Evolutionary conservation across 2,797 vertebrate species (phyloP), one percentile per base, ranked within the genome.

Genomic region (Anomalospiza imberbis): DNA sequence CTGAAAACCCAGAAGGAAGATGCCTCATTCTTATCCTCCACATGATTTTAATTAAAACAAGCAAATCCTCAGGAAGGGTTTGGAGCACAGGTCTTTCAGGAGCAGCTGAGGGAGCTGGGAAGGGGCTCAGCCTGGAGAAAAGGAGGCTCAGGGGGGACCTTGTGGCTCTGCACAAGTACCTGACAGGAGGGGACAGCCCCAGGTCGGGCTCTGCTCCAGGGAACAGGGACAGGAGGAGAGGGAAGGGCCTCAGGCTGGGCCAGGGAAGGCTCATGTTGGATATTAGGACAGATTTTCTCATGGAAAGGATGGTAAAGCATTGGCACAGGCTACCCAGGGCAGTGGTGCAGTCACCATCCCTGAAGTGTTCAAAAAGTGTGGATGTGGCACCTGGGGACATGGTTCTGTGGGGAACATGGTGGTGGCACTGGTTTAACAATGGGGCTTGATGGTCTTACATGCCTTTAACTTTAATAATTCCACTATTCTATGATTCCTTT

Each of bases 161-260:
- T 36, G 2, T 28, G 12, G 2, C 18, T 66, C 22, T 74, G 14
- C 26, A 57, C 32, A 40, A 3, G 2, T 40, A n/a, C 53, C 68
- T 67, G 77, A 0, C 29, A 54, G 38, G 76, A 88, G 47, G 31
- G n/a, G 31, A 13, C 31, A 60, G 45, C 24, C 32, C 18, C 66
- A 31, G 63, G 63, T n/a, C 0, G 0, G n/a, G 67, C 16, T 88
- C 12, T 88, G 67, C 38, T 38, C 24, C 11, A 6, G 12, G n/a
- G 53, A 22, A 31, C 20, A 58, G 53, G 45, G 36, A n/a, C 32
- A 79, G 16, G 75, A 65, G 5, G 2, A 58, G 60, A 24, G 61
- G 61, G 28, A 32, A 68, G 0, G 0, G 31, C 34, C 54, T 38
- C 75, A 42, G 7, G 29, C 5, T 42, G 36, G 7, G 0, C 24